Evolutionary conservation across 2,797 vertebrate genomes (phyloP), one percentile per base, ranked within the genome.

Genomic region (Aulostomus chinensis): DNA sequence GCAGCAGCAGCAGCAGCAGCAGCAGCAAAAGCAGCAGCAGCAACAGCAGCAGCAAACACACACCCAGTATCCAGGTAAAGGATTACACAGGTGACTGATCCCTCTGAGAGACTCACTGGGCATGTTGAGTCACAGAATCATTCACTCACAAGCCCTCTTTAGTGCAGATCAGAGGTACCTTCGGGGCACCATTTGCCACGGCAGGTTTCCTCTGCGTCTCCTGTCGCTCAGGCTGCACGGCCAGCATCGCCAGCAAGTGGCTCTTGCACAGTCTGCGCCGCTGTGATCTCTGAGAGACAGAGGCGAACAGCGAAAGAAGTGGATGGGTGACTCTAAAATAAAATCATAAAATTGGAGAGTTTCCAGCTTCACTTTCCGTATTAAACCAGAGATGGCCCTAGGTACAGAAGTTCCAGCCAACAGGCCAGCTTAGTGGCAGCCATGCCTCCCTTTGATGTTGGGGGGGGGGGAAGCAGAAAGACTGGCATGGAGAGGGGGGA

Each of bases 361-460:
- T 34, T 81, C 31, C 81, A 66, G 63, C 59, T 64, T 73, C 66
- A 34, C 71, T 32, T 57, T 58, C 67, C 69, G 60, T 62, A 64
- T 81, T 74, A 80, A 75, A 80, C 70, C 46, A 18, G 37, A 33
- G 70, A 72, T 43, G 58, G 75, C 66, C 69, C 53, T 32, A 43
- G 68, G 63, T 62, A 68, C 42, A 36, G 68, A 66, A 32, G 52
- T 57, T 51, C 59, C 57, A 34, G 66, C 72, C 54, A 37, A 58
- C 22, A 21, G 52, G 35, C 42, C 72, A 48, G 69, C 71, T 64
- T 76, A 64, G 71, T 53, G 11, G 45, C 78, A 73, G 56, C 77
- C 24, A 7, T 66, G 78, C 76, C 82, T 68, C 42, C 53, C 84
- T 87, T 88, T 89, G 86, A 86, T 83, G 83, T 82, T 33, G 25